These are phyloP conservation scores for Cololabis saira DNA, from an alignment of 2,113 vertebrate species.

Conservation along the genomic window DNA sequence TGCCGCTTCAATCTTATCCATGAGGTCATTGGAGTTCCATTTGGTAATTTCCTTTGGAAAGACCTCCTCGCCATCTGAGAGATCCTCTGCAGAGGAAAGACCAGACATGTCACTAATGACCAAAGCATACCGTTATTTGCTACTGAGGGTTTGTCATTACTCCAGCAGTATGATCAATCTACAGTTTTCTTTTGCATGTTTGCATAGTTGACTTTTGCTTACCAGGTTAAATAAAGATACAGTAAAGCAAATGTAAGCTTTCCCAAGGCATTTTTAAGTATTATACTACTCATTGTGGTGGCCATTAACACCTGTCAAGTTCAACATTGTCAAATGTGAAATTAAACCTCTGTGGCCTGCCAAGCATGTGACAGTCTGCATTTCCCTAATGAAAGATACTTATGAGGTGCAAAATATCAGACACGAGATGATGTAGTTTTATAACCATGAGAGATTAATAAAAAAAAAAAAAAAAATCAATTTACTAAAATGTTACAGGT, in stretches of 20 bases:
- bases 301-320: background rate
- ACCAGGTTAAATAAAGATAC: background rate
- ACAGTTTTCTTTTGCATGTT: no score
- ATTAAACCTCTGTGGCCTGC: background rate
- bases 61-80: conserved; percentile 89
- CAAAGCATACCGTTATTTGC: background rate
- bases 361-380: no score
- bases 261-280: background rate
- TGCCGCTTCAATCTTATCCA: conserved; percentile 91
- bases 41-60: conserved; percentile 93
- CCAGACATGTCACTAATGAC: background rate
- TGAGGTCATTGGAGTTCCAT: conserved; percentile 95
- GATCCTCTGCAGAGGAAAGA: conserved; percentile 83
- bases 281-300: background rate
- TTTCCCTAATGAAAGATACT: no score
- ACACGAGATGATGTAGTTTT: no score
- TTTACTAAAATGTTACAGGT: no score
- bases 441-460: no score
- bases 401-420: no score
- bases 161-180: no score
- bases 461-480: no score
- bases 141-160: background rate
- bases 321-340: background rate
- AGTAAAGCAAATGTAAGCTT: background rate
- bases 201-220: background rate